phyloP scores from a whole-genome alignment of 2,113 vertebrate genomes.

The Neogale vison region DNA sequence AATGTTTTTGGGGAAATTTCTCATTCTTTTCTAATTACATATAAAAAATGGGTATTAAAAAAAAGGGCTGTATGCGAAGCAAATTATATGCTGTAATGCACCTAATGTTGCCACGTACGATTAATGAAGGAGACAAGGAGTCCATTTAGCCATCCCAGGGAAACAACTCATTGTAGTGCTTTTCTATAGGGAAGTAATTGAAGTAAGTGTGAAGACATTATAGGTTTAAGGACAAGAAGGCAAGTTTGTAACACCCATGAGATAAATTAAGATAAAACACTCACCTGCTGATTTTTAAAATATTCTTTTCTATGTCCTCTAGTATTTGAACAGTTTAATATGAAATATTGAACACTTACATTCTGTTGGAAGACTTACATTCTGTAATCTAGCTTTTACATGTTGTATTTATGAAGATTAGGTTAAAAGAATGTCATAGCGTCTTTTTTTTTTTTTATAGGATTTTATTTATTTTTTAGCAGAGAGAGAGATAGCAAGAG shows the following conservation, averaged over 20 bases:
- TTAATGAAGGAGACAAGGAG: background rate
- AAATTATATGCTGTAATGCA: background rate
- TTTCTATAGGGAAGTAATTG: background rate
- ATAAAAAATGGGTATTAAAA: background rate
- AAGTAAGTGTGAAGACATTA: conserved; percentile 42
- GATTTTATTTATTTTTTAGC: no score
- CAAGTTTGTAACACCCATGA: background rate
- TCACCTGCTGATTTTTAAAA: background rate
- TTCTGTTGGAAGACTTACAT: background rate
- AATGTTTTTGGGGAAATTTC: conserved; percentile 5
- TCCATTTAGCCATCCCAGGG: background rate
- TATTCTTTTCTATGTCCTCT: background rate
- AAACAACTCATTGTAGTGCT: background rate
- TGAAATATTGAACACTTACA: background rate
- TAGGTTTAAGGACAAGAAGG: background rate
- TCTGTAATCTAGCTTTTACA: conserved; percentile 17
- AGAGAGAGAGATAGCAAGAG: no score
- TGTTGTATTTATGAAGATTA: conserved; percentile 27
- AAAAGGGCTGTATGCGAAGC: background rate
- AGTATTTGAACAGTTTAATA: background rate
- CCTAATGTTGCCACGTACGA: background rate
- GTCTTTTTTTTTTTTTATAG: background rate
- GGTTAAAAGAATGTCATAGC: background rate
- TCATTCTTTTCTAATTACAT: conserved; percentile 28
- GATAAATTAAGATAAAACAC: background rate